phyloP scores from a whole-genome alignment of 2,888 invertebrate genomes.

The Lucinisca nassula region DNA sequence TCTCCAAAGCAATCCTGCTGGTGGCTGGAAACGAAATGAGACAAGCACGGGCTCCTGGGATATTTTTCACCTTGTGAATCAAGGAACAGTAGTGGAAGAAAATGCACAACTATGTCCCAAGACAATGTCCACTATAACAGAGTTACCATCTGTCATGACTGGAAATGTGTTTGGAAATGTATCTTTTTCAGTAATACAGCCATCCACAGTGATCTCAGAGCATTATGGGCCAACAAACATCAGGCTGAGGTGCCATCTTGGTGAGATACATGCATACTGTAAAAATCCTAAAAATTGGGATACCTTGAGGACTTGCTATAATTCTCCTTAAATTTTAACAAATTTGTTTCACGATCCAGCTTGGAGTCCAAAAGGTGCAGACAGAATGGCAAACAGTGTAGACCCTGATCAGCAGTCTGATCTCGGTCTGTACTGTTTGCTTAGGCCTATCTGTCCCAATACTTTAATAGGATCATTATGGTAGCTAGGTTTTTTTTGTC shows the following conservation, averaged over 20 bases:
- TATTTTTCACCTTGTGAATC: constrained; percentile 84
- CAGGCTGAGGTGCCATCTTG: constrained; percentile 85
- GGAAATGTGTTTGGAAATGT: constrained; percentile 86
- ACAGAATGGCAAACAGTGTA: too few species aligned
- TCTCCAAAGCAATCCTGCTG: constrained; percentile 4
- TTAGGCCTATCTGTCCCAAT: too few species aligned
- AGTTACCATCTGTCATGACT: constrained; percentile 78
- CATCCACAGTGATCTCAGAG: constrained; percentile 80
- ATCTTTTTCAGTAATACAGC: constrained; percentile 85
- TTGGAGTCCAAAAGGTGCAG: too few species aligned
- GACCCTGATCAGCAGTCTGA: too few species aligned
- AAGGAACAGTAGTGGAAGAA: constrained; percentile 76
- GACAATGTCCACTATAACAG: constrained; percentile 75
- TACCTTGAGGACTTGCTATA: too few species aligned
- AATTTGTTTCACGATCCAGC: too few species aligned
- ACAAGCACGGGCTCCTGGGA: constrained; percentile 82
- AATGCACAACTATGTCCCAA: constrained; percentile 80
- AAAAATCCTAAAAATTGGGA: too few species aligned
- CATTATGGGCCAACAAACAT: constrained; percentile 87
- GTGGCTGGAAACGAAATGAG: constrained; percentile 80
- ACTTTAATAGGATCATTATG: too few species aligned
- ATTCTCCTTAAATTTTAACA: too few species aligned
- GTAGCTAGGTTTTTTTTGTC: too few species aligned
- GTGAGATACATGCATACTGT: constrained; percentile 59
- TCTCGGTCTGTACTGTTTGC: too few species aligned